These are phyloP conservation scores for Chaenodraco wilsoni DNA, from an alignment of 2,797 vertebrate species.

Conservation along the genomic window DNA sequence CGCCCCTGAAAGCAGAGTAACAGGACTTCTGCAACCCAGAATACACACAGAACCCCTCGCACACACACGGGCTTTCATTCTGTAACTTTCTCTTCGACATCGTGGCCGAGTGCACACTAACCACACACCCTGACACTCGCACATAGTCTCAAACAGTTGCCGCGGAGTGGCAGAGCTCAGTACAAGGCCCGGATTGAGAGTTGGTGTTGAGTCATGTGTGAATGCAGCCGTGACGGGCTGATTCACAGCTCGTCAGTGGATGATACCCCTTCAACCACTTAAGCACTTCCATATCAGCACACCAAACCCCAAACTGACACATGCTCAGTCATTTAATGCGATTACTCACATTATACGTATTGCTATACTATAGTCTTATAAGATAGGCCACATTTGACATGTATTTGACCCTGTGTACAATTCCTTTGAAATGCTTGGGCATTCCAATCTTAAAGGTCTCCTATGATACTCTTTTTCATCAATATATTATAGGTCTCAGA, in stretches of 20 bases:
- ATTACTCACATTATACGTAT: not conserved
- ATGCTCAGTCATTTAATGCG: conserved; percentile 12
- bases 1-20: conserved; percentile 65
- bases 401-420: too few species aligned
- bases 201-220: conserved; percentile 62
- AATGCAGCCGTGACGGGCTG: conserved; percentile 51
- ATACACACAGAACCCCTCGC: conserved; percentile 45
- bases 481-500: too few species aligned
- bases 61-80: conserved; percentile 57
- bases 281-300: conserved; percentile 33
- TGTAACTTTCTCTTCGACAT: conserved; percentile 48
- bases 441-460: too few species aligned
- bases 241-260: conserved; percentile 50
- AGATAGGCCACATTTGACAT: not conserved
- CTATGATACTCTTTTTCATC: too few species aligned
- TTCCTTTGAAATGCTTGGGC: too few species aligned
- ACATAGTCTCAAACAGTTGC: conserved; percentile 51
- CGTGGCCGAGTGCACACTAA: conserved; percentile 28
- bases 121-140: conserved; percentile 32
- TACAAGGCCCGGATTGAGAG: conserved; percentile 66
- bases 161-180: conserved; percentile 22
- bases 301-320: conserved; percentile 19
- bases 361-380: not conserved
- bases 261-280: conserved; percentile 48
- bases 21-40: conserved; percentile 56